Evolutionary conservation across 1,140 invertebrate genomes (phyloP).

Genomic region (Bacillus rossius): DNA sequence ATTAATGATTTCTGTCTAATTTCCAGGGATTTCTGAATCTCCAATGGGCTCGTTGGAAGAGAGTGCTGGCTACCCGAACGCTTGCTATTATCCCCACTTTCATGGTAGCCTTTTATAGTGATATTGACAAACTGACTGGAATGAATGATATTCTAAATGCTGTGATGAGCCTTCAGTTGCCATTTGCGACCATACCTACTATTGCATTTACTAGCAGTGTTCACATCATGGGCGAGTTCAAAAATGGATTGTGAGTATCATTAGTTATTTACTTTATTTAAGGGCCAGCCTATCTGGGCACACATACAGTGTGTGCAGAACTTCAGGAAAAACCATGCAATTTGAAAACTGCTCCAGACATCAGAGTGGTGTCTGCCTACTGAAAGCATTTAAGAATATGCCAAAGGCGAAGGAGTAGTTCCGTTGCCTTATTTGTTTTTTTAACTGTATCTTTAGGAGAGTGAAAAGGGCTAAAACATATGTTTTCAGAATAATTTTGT

Average conservation of each 20-base stretch:
- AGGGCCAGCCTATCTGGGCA: neutral
- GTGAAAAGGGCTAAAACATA: too few species aligned
- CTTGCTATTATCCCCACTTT: slow-evolving; percentile 91
- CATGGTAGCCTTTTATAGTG: slow-evolving; percentile 64
- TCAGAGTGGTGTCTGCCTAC: too few species aligned
- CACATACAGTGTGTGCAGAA: too few species aligned
- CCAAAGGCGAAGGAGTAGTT: too few species aligned
- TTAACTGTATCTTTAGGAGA: too few species aligned
- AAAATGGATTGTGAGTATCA: slow-evolving; percentile 59
- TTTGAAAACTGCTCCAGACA: too few species aligned
- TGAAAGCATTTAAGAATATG: too few species aligned
- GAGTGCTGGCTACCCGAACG: slow-evolving; percentile 78
- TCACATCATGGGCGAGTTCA: slow-evolving; percentile 79
- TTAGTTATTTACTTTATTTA: neutral
- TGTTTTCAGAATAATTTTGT: too few species aligned
- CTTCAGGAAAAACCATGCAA: too few species aligned
- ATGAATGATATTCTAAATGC: slow-evolving; percentile 92
- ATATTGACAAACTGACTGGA: slow-evolving; percentile 67
- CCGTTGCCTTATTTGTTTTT: neutral
- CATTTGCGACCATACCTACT: slow-evolving; percentile 79
- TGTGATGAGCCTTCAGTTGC: slow-evolving; percentile 79
- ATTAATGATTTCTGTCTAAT: too few species aligned
- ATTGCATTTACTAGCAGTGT: slow-evolving; percentile 81
- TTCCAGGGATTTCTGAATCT: slow-evolving; percentile 80
- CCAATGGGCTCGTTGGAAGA: slow-evolving; percentile 82